Evolutionary conservation across 2,113 vertebrate species (phyloP).

Genomic region (Phyllostomus hastatus): DNA sequence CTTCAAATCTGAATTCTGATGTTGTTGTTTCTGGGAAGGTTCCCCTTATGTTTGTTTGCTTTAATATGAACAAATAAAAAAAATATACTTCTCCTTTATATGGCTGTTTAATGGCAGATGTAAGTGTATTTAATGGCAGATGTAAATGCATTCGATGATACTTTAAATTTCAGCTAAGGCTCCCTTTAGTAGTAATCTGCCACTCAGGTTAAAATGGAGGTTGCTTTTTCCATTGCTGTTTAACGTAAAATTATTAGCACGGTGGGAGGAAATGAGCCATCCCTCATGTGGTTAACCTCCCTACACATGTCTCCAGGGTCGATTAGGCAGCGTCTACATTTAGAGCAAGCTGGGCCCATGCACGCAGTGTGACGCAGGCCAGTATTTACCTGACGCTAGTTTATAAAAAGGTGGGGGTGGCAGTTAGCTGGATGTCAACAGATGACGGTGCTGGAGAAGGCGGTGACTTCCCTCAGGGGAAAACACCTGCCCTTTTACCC

Average conservation of each 20-base stretch:
- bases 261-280: background rate
- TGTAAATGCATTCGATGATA: background rate
- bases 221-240: background rate
- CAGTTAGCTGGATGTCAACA: background rate
- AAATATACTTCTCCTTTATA: background rate
- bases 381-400: background rate
- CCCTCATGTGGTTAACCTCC: background rate
- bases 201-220: background rate
- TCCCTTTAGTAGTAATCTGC: background rate
- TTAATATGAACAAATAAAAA: background rate
- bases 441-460: background rate
- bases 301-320: background rate
- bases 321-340: background rate
- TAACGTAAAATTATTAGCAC: background rate
- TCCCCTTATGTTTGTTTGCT: background rate
- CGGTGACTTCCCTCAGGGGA: background rate
- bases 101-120: background rate
- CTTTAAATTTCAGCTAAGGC: background rate
- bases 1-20: background rate
- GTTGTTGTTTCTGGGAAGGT: background rate
- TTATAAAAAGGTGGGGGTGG: background rate
- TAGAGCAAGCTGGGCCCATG: background rate
- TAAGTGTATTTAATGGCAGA: background rate
- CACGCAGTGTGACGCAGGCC: background rate
- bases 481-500: background rate